These are phyloP conservation scores for Mylabris phalerata DNA, from an alignment of 1,140 invertebrate genomes.

Conservation along the genomic window DNA sequence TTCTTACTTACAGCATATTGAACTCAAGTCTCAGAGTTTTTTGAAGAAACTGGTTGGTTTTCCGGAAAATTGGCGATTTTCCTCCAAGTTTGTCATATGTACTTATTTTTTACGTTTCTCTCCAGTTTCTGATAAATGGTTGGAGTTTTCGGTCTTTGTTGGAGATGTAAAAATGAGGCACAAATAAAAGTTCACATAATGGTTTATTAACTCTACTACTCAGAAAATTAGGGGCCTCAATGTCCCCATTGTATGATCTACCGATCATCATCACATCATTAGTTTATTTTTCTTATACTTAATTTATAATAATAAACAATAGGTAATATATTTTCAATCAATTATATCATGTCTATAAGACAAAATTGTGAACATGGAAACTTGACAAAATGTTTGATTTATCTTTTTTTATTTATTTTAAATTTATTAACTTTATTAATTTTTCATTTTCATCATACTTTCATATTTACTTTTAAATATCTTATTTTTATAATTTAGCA, in stretches of 20 bases:
- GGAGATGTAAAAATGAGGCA: constrained; percentile 6
- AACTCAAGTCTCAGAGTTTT: no score
- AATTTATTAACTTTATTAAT: neutral
- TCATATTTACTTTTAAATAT: no score
- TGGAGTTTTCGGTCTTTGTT: no score
- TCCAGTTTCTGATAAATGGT: no score
- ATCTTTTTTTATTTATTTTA: constrained; percentile 1
- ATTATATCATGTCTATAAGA: constrained; percentile 37
- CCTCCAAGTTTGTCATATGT: no score
- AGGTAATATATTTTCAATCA: constrained; percentile 40
- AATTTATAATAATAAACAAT: constrained; percentile 42
- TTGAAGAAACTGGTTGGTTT: no score
- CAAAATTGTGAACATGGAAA: constrained; percentile 38
- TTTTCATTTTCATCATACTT: no score
- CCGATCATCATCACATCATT: constrained; percentile 45
- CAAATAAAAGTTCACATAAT: constrained; percentile 39
- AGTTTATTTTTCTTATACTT: constrained; percentile 42
- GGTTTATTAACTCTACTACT: constrained; percentile 46
- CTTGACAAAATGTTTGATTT: constrained; percentile 41
- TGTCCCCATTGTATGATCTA: constrained; percentile 41
- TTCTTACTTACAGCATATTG: no score
- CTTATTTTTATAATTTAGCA: no score
- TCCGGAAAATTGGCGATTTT: no score
- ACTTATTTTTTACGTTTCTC: no score
- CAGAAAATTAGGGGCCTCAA: constrained; percentile 40